A percentile compares a stretch with the other conserved stretches of the same genome.
Evolutionary conservation across 1,140 invertebrate genomes (phyloP).

Genomic region (Archivesica marissinica): DNA sequence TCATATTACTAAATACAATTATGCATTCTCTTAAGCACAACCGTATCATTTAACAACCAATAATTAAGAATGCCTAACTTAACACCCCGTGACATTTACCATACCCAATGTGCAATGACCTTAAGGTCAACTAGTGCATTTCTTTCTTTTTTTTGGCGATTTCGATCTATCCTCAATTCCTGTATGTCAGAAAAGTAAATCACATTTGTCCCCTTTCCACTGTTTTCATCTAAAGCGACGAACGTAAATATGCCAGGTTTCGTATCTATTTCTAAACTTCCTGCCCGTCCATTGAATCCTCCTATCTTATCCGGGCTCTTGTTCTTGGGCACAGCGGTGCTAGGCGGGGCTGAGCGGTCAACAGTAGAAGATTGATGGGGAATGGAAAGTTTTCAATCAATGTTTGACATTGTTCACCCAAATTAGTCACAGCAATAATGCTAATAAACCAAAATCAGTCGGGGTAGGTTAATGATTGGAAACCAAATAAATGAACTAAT

Average conservation of each 20-base stretch:
- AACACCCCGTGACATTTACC: slow-evolving; percentile 60
- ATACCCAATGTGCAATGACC: slow-evolving; percentile 62
- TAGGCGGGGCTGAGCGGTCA: slow-evolving; percentile 47
- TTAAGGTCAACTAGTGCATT: slow-evolving; percentile 42
- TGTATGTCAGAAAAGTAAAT: slow-evolving; percentile 52
- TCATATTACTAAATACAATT: slow-evolving; percentile 54
- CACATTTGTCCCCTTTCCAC: background rate
- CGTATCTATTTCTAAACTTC: slow-evolving; percentile 40
- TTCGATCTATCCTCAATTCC: slow-evolving; percentile 46
- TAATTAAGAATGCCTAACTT: slow-evolving; percentile 55
- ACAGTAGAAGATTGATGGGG: slow-evolving; percentile 48
- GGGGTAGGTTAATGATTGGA: slow-evolving; percentile 42
- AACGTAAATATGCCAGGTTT: slow-evolving; percentile 52
- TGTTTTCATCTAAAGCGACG: background rate
- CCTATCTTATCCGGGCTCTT: background rate
- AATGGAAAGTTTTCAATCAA: slow-evolving; percentile 64
- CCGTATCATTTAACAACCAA: slow-evolving; percentile 45
- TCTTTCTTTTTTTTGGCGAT: slow-evolving; percentile 34
- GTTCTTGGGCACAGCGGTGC: background rate
- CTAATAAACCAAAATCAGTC: slow-evolving; percentile 51
- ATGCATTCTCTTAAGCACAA: slow-evolving; percentile 30
- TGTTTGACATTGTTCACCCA: slow-evolving; percentile 51
- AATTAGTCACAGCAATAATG: slow-evolving; percentile 55
- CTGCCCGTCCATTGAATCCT: slow-evolving; percentile 35
- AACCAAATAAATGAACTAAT: slow-evolving; percentile 52